A percentile compares a stretch with the other conserved stretches of the same genome.
Evolutionary conservation across 2,888 invertebrate species (phyloP).

Genomic region (Hofmannophila pseudospretella): DNA sequence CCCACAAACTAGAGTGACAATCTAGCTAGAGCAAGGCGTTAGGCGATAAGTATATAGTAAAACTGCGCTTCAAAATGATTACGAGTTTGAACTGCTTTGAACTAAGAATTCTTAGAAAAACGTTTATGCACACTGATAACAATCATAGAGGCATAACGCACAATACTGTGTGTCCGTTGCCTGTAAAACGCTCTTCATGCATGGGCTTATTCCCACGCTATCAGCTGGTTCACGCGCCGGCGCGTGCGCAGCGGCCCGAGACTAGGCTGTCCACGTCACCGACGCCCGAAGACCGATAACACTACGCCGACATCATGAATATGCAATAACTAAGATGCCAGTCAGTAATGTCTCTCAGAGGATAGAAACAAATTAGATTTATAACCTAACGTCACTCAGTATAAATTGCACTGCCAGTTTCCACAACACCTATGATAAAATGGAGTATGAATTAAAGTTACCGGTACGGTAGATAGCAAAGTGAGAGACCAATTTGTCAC

Average conservation of each 20-base stretch:
- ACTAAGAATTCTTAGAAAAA: neutral
- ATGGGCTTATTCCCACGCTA: slow-evolving; percentile 66
- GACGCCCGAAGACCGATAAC: slow-evolving; percentile 28
- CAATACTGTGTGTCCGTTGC: slow-evolving; percentile 16
- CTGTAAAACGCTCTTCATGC: slow-evolving; percentile 28
- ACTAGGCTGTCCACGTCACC: slow-evolving; percentile 36
- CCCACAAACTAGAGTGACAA: too few species aligned
- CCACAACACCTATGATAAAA: slow-evolving; percentile 1
- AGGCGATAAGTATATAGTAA: too few species aligned
- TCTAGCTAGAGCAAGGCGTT: too few species aligned
- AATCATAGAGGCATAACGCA: slow-evolving; percentile 13
- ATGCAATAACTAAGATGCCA: slow-evolving; percentile 13
- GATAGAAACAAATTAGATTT: slow-evolving; percentile 1
- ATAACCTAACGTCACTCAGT: neutral
- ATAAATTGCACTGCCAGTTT: slow-evolving; percentile 3
- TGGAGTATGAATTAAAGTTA: slow-evolving; percentile 6
- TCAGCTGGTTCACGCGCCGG: slow-evolving; percentile 65
- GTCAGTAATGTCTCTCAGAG: neutral
- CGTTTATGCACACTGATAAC: neutral
- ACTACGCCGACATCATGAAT: slow-evolving; percentile 22
- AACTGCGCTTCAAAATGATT: too few species aligned
- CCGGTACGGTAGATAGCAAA: slow-evolving; percentile 11
- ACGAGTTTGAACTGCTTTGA: slow-evolving; percentile 7
- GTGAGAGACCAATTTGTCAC: slow-evolving; percentile 15
- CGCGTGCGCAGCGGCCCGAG: slow-evolving; percentile 46